These are phyloP conservation scores for Drosophila tristis DNA, from an alignment of 1,140 invertebrate species.

Conservation along the genomic window DNA sequence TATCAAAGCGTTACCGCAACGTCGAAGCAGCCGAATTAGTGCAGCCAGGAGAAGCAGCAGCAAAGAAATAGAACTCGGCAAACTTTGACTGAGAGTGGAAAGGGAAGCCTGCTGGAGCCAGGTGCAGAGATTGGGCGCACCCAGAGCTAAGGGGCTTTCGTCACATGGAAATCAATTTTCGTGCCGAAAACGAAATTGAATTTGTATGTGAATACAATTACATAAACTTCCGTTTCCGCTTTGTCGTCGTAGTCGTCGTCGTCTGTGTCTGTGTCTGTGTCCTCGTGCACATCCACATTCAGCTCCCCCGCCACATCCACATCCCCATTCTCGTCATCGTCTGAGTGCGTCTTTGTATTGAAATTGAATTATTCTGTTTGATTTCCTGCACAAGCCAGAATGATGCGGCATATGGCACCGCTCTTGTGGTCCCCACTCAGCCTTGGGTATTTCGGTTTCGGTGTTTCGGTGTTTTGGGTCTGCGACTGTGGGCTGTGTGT, in stretches of 20 bases:
- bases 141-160: conserved; percentile 43
- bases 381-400: conserved; percentile 78
- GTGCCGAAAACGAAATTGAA: conserved; percentile 74
- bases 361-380: conserved; percentile 83
- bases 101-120: background rate
- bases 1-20: conserved; percentile 51
- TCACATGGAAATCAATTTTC: conserved; percentile 75
- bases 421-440: conserved; percentile 6
- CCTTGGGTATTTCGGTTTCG: conserved; percentile 29
- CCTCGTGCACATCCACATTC: conserved; percentile 9
- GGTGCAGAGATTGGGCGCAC: background rate
- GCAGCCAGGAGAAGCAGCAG: background rate
- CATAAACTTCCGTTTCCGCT: conserved; percentile 77
- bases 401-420: conserved; percentile 63
- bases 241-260: conserved; percentile 30
- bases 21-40: conserved; percentile 45
- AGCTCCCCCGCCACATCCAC: too few species aligned
- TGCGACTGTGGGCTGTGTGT: conserved; percentile 3
- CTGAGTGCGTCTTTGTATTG: conserved; percentile 71
- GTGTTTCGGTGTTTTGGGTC: conserved; percentile 6
- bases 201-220: conserved; percentile 82
- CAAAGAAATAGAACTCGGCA: background rate
- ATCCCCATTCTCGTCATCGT: conserved; percentile 7
- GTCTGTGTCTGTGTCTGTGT: conserved; percentile 27
- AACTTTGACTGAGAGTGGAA: background rate